phyloP scores from a whole-genome alignment of 1,140 invertebrate genomes.

The Bradysia coprophila region DNA sequence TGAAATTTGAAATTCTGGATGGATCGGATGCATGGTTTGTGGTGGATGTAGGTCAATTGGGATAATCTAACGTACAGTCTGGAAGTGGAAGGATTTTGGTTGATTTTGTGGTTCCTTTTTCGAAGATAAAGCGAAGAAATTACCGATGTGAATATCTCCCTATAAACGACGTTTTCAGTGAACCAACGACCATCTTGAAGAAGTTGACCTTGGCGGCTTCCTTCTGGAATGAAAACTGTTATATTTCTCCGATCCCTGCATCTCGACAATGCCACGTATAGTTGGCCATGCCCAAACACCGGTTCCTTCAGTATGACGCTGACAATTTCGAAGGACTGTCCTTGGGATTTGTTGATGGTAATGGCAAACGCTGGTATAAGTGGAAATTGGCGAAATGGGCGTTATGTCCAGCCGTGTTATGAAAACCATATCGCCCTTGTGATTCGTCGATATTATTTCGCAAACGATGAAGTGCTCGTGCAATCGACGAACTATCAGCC shows the following conservation, averaged over 20 bases:
- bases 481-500: not conserved
- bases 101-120: too few relatives aligned
- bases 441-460: not conserved
- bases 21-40: too few relatives aligned
- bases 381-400: constrained; percentile 16
- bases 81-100: too few relatives aligned
- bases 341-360: constrained; percentile 27
- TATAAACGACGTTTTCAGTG: constrained; percentile 1
- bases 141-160: not conserved
- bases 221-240: not conserved
- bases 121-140: too few relatives aligned
- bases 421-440: not conserved
- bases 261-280: not conserved
- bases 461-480: not conserved
- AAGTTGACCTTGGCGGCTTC: not conserved
- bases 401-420: constrained; percentile 11
- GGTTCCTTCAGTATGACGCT: not conserved
- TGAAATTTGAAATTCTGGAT: too few relatives aligned
- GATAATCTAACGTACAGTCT: too few relatives aligned
- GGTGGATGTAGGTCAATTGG: too few relatives aligned
- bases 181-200: not conserved
- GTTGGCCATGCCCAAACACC: constrained; percentile 1
- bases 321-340: constrained; percentile 11
- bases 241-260: not conserved
- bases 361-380: constrained; percentile 27